Conservation (phyloP, 1,140 invertebrate species). For the Monochamus saltuarius region DNA sequence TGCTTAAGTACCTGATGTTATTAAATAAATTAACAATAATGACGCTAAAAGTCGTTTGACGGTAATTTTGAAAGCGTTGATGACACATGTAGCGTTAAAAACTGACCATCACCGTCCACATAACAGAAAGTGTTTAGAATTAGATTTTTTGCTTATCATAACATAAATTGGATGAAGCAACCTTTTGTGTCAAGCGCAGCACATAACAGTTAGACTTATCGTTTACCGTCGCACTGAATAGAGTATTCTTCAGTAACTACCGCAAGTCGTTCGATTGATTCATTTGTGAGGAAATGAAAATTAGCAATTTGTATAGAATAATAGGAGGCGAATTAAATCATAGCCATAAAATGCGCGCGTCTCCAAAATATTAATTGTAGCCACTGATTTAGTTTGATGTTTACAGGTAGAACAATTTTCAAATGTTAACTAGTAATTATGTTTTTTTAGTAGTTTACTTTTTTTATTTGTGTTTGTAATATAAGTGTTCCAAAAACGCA, state of each 20-base stretch:
- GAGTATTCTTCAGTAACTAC: background rate
- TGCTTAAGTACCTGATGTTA: constrained; percentile 17
- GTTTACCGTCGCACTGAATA: constrained; percentile 16
- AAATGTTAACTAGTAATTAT: constrained; percentile 16
- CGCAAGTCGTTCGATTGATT: background rate
- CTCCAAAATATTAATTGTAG: background rate
- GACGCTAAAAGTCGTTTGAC: constrained; percentile 14
- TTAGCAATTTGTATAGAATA: background rate
- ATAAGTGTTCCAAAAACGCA: constrained; percentile 30
- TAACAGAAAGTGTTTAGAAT: constrained; percentile 17
- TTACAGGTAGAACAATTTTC: constrained; percentile 8
- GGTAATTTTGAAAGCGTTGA: constrained; percentile 14
- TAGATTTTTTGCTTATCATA: background rate
- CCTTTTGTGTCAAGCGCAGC: too few relatives aligned
- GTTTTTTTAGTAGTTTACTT: constrained; percentile 8
- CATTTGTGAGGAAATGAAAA: background rate
- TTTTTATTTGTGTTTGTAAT: constrained; percentile 12
- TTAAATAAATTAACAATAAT: constrained; percentile 25
- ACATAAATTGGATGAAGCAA: too few relatives aligned
- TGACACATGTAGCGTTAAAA: constrained; percentile 19
- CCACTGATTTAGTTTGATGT: background rate
- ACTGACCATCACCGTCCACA: background rate
- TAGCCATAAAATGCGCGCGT: background rate
- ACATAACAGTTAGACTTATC: background rate
- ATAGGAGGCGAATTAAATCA: background rate